These are phyloP conservation scores for Ancistrus triradiatus DNA, from an alignment of 2,113 vertebrate genomes.

Conservation along the genomic window DNA sequence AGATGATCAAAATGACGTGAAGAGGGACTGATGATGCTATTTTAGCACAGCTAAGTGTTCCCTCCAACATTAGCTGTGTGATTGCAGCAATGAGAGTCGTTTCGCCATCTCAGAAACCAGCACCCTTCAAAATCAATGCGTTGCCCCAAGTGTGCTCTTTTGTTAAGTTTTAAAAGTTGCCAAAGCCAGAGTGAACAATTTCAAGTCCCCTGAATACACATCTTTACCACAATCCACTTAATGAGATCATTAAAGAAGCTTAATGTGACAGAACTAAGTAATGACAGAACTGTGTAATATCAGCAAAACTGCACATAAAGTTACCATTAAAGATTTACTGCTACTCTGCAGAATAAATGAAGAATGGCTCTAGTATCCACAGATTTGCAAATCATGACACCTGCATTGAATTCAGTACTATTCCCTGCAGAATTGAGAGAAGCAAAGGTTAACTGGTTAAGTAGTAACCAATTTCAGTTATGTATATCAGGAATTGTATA, in stretches of 20 bases:
- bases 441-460: not conserved
- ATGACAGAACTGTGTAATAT: not conserved
- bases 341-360: not conserved
- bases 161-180: not conserved
- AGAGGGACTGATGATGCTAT: slow-evolving; percentile 9
- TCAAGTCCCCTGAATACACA: not conserved
- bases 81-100: slow-evolving; percentile 6
- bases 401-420: too few species aligned
- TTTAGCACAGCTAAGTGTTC: slow-evolving; percentile 1
- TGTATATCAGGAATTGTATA: not conserved
- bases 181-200: not conserved
- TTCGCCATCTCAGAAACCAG: slow-evolving; percentile 20
- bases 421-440: not conserved
- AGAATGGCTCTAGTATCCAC: not conserved
- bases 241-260: not conserved
- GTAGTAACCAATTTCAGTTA: not conserved
- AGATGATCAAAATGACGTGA: not conserved
- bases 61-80: slow-evolving; percentile 2
- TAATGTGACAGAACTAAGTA: not conserved
- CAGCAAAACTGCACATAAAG: not conserved
- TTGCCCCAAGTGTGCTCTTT: not conserved
- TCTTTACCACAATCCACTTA: not conserved
- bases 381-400: not conserved
- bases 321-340: slow-evolving; percentile 1
- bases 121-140: not conserved